These are phyloP conservation scores for Pyrrhura leucotis DNA, from an alignment of 2,797 vertebrate species.

Conservation along the genomic window DNA sequence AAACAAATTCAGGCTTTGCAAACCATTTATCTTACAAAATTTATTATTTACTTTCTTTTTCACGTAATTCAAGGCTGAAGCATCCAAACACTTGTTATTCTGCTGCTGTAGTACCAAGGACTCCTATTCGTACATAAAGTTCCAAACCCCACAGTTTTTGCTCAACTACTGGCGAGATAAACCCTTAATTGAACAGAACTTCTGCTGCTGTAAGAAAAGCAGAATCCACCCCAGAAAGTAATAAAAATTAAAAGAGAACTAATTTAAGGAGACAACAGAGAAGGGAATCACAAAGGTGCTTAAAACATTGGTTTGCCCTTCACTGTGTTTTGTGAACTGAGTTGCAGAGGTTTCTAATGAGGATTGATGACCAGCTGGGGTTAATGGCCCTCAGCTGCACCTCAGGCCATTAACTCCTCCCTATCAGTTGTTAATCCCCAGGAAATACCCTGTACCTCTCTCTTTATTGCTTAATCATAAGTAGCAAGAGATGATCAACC, in stretches of 20 bases:
- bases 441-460: constrained; percentile 23
- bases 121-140: neutral
- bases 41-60: neutral
- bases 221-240: neutral
- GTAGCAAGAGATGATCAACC: constrained; percentile 10
- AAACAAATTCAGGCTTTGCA: neutral
- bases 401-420: constrained; percentile 65
- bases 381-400: constrained; percentile 58
- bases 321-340: neutral
- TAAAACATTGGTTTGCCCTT: constrained; percentile 36
- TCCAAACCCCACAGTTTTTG: neutral
- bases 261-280: neutral
- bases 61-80: neutral
- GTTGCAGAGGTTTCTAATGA: constrained; percentile 52
- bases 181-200: neutral
- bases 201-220: neutral
- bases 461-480: constrained; percentile 51
- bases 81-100: neutral
- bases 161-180: neutral
- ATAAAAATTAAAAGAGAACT: neutral
- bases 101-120: neutral
- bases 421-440: constrained; percentile 53
- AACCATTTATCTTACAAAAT: rapidly evolving
- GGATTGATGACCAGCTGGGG: constrained; percentile 52
- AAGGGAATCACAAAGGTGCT: neutral